These are phyloP conservation scores for Drosophila aff. DNA, from an alignment of 1,140 invertebrate genomes.

Conservation along the genomic window DNA sequence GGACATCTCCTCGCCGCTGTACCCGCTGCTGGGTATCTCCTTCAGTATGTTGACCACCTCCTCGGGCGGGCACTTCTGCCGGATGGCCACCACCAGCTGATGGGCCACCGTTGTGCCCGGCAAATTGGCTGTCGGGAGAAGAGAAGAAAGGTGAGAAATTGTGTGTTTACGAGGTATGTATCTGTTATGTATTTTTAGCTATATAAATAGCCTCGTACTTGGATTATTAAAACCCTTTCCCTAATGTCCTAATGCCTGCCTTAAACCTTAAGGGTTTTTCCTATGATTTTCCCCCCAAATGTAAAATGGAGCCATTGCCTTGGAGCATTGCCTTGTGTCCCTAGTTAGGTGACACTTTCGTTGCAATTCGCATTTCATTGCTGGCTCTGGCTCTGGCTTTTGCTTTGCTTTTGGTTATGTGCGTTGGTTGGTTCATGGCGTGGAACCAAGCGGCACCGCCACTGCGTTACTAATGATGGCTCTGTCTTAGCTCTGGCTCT, in stretches of 20 bases:
- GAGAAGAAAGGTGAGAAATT: too few species aligned
- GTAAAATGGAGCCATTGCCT: neutral
- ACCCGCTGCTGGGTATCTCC: conserved; percentile 92
- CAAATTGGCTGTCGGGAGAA: conserved; percentile 88
- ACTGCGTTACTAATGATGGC: conserved; percentile 75
- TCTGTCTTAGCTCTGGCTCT: neutral
- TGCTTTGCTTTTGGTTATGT: conserved; percentile 12
- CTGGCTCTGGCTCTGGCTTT: conserved; percentile 42
- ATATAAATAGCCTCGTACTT: too few species aligned
- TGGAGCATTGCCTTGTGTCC: neutral
- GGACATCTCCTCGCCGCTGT: conserved; percentile 89
- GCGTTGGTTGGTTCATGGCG: conserved; percentile 25
- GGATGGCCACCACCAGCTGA: conserved; percentile 93
- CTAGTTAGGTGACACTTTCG: conserved; percentile 70
- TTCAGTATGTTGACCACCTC: conserved; percentile 96
- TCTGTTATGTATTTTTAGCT: too few species aligned
- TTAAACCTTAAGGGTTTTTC: too few species aligned
- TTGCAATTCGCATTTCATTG: conserved; percentile 65
- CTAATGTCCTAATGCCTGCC: neutral
- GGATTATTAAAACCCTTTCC: too few species aligned
- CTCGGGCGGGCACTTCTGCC: conserved; percentile 94
- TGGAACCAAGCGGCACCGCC: conserved; percentile 73
- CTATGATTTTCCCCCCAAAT: too few species aligned
- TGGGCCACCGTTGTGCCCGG: conserved; percentile 94
- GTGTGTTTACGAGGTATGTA: conserved; percentile 3